Evolutionary conservation across 64 coral and sea anemone species (phyloP).

Genomic region (Dendronephthya gigantea): DNA sequence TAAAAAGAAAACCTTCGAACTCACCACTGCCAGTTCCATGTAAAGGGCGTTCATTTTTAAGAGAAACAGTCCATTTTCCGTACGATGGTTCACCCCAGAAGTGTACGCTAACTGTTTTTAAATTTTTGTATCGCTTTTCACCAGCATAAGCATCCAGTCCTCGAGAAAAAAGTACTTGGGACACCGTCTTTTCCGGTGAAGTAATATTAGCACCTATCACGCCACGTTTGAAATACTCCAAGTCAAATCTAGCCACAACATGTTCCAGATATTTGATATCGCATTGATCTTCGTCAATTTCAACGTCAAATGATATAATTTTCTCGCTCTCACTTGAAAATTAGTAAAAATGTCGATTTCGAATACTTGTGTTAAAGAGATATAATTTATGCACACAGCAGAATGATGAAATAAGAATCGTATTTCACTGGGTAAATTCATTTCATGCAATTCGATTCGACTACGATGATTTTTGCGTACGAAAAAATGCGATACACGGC

Average conservation of each 20-base stretch:
- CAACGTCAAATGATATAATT: not conserved
- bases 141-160: not conserved
- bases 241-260: not conserved
- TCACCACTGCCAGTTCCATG: no score
- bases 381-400: no score
- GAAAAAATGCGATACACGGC: no score
- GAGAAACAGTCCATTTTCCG: not conserved
- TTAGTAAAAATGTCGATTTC: no score
- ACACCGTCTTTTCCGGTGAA: not conserved
- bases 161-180: not conserved
- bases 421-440: no score
- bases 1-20: no score
- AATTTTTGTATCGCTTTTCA: not conserved
- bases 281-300: not conserved
- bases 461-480: no score
- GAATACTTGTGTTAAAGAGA: no score
- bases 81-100: not conserved
- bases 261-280: not conserved
- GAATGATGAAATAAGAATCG: no score
- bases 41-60: not conserved
- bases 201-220: conserved; percentile 3
- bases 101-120: not conserved
- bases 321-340: no score
- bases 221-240: not conserved
- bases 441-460: no score